Percentiles rank a stretch among this genome's conserved stretches.
These are phyloP conservation scores for Allolobophora icterica DNA, from an alignment of 2,888 invertebrate species.

Conservation along the genomic window DNA sequence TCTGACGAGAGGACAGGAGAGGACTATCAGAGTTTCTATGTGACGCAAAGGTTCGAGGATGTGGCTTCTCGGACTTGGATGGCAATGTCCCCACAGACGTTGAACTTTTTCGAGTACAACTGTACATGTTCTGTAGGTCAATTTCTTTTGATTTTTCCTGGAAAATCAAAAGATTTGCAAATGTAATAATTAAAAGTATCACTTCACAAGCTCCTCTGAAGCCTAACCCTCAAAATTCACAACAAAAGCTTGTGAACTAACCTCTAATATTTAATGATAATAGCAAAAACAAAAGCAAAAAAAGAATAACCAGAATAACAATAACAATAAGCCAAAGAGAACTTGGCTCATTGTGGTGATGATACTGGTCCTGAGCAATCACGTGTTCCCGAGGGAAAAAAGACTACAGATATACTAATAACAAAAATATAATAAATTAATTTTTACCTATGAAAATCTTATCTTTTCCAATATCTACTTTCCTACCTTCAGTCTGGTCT, in stretches of 20 bases:
- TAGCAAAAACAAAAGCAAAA: not conserved
- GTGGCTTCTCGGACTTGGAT: not conserved
- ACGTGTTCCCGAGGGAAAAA: no score
- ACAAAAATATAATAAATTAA: not conserved
- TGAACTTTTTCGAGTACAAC: not conserved
- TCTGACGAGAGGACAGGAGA: not conserved
- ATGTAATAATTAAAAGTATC: not conserved
- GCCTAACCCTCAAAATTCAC: not conserved
- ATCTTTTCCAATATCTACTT: not conserved
- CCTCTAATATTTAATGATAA: not conserved
- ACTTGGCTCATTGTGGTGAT: no score
- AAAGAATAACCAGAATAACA: not conserved
- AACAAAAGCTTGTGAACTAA: not conserved
- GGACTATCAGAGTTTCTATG: not conserved
- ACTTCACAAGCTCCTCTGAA: not conserved
- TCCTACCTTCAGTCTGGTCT: not conserved
- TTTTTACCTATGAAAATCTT: not conserved
- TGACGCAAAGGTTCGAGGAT: not conserved
- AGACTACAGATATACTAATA: not conserved
- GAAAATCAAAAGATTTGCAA: not conserved
- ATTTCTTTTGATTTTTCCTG: slow-evolving; percentile 21
- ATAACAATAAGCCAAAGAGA: no score
- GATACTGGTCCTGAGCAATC: no score
- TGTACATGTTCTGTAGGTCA: not conserved
- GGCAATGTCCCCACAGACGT: not conserved